Conservation (phyloP, 2,888 invertebrate species). For the Euproctis similis region DNA sequence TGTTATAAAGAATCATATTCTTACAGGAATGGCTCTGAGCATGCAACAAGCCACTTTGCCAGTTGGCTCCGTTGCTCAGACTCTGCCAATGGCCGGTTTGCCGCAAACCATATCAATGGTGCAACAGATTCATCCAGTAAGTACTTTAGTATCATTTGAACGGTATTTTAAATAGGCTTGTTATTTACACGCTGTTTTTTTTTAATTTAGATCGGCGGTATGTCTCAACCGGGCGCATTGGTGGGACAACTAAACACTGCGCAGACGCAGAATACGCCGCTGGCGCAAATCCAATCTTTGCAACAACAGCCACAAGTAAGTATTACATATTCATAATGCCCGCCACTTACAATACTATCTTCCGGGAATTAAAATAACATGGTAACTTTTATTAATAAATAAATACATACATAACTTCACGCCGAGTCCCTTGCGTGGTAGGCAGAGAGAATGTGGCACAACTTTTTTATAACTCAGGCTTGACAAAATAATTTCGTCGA, state of each 20-base stretch:
- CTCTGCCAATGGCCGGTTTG: constrained; percentile 63
- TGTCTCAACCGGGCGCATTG: constrained; percentile 63
- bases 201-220: constrained; percentile 53
- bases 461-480: too few relatives aligned
- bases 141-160: constrained; percentile 14
- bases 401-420: too few relatives aligned
- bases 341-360: too few relatives aligned
- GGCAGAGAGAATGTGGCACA: too few relatives aligned
- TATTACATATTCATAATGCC: too few relatives aligned
- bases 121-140: constrained; percentile 78
- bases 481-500: too few relatives aligned
- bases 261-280: constrained; percentile 33
- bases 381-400: too few relatives aligned
- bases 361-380: too few relatives aligned
- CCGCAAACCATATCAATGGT: constrained; percentile 78
- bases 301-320: constrained; percentile 49
- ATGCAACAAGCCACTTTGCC: constrained; percentile 78
- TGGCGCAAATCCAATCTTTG: constrained; percentile 45
- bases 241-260: constrained; percentile 48
- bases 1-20: background rate
- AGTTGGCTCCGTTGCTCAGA: constrained; percentile 78
- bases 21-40: constrained; percentile 75
- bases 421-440: too few relatives aligned
- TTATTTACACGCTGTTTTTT: too few relatives aligned
- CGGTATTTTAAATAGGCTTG: too few relatives aligned